Evolutionary conservation across 2,113 vertebrate genomes (phyloP).

Genomic region (Toxotes chatareus): DNA sequence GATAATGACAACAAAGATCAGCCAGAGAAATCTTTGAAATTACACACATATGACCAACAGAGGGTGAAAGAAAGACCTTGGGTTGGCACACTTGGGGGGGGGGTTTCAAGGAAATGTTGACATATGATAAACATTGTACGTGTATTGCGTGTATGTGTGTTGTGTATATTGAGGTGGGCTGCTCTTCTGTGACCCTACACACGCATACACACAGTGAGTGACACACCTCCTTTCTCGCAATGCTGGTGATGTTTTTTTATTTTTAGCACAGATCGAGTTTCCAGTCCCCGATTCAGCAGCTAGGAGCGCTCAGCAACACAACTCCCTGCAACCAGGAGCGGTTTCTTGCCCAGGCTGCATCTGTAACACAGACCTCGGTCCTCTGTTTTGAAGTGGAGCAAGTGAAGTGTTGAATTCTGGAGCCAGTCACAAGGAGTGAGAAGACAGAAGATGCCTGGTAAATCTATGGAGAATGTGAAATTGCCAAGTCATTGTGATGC

Average conservation of each 20-base stretch:
- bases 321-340: constrained; percentile 22
- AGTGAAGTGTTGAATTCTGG: constrained; percentile 1
- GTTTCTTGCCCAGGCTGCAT: constrained; percentile 4
- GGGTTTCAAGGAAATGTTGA: constrained; percentile 68
- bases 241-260: constrained; percentile 77
- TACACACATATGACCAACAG: background rate
- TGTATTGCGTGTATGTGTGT: background rate
- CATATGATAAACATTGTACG: constrained; percentile 51
- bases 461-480: constrained; percentile 49
- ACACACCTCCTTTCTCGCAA: constrained; percentile 68
- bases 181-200: constrained; percentile 35
- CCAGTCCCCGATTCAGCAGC: constrained; percentile 67
- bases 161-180: constrained; percentile 15
- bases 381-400: constrained; percentile 29
- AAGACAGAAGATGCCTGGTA: constrained; percentile 14
- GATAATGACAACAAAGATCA: constrained; percentile 37
- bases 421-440: constrained; percentile 4
- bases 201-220: constrained; percentile 43
- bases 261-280: constrained; percentile 85
- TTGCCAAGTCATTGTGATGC: constrained; percentile 73
- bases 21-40: background rate
- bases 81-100: background rate
- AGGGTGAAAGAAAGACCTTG: constrained; percentile 38
- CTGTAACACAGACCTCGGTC: background rate
- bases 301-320: constrained; percentile 55